Evolutionary conservation across 2,797 vertebrate genomes (phyloP), one percentile per base, ranked within the genome.

Genomic region (Nyctibius grandis): DNA sequence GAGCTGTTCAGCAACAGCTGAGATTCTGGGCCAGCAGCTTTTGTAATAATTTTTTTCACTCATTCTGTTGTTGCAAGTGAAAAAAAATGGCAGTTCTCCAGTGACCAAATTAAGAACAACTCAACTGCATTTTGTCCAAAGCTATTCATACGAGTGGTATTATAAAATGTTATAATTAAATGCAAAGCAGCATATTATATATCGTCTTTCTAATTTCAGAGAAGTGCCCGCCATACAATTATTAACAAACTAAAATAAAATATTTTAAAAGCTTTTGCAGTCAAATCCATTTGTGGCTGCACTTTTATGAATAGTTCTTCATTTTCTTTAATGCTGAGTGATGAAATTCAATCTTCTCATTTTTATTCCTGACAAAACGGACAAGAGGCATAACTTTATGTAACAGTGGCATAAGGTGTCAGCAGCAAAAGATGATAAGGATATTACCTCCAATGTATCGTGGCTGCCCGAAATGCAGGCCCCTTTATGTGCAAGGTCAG

Each of bases 81-180:
- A 72, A 85, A 83, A 85, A 95, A 73, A 87, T 57, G 79, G 91
- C 92, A 88, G 59, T 67, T 12, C 67, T 96, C 91, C 91, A 96
- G 85, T 95, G 88, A 84, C 67, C 76, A 93, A 95, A 96, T 90
- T 92, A 92, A 91, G 91, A 95, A 88, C 42, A 92, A 76, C 31
- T 88, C 88, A 40, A 82, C 79, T 40, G 40, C 36, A 54, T 86
- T 91, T 89, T 69, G 56, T 84, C 89, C 63, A 84, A 88, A 81
- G 51, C 74, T 95, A 56, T 95, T 95, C 67, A 91, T 74, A 85
- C 26, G 59, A 79, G 42, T 4, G 1, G 31, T 26, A 88, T 90
- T 86, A 85, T 42, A 80, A 91, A 88, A 90, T 40, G 40, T 75
- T 93, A 82, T 92, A 91, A 93, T 95, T 95, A 96, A 95, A 94